Evolutionary conservation across 2,888 invertebrate species (phyloP), one percentile per base, ranked within the genome.

Genomic region (Smittia sp.): DNA sequence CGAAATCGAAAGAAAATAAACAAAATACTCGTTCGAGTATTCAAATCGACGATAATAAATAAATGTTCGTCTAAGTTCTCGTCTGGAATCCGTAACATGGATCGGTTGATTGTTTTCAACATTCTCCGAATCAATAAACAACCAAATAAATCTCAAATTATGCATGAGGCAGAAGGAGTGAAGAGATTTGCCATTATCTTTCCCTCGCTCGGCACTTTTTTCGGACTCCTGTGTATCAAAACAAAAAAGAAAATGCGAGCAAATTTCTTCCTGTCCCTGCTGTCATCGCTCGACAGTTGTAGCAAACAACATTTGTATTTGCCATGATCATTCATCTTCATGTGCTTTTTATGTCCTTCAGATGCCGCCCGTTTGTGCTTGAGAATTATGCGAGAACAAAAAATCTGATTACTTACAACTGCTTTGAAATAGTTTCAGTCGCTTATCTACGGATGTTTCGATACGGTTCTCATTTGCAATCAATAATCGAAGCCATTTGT

Each of bases 401-500:
- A 46, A 46, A 46, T 46, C 13, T 46, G 46, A 58, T 58, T 58
- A 58, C 58, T n/a, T n/a, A 20, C 18, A 58, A 58, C 18, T 58
- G 58, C 18, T 58, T 58, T 58, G 20, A 46, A 46, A 46, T 46
- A 13, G 58, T n/a, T 58, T 58, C 2, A 22, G 58, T 4, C 22
- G 58, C 22, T 58, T 13, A 18, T 58, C 58, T 22, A 6, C 4
- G 22, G 58, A 9, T 22, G 9, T 4, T 69, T 52, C 54, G 69
- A 32, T 69, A 52, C 69, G 69, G 25, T 41, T 69, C 22, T 69
- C 32, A 54, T 27, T 69, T 69, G 69, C 25, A 46, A 68, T 68
- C 68, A 69, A 69, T 54, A 69, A 69, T 69, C 69, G 52, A 18
- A 72, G 72, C 62, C 72, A 72, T 72, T 72, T 72, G 62, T 72